phyloP scores from a whole-genome alignment of 2,797 vertebrate genomes.

The Xenops minutus region DNA sequence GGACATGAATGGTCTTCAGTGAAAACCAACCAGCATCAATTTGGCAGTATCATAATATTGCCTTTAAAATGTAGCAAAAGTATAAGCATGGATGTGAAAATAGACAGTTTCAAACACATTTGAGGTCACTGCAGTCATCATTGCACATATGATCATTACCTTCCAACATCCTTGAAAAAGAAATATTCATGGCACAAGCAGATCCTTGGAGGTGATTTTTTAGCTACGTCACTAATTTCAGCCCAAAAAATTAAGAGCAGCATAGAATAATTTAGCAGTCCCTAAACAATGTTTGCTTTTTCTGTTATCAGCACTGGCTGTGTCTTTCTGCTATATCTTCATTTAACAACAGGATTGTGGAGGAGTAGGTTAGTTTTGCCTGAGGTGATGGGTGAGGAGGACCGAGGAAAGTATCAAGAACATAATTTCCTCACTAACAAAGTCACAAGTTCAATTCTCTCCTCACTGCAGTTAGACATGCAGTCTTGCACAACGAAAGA shows the following conservation, averaged over 20 bases:
- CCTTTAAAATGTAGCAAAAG: background rate
- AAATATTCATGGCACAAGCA: background rate
- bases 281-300: background rate
- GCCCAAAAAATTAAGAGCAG: background rate
- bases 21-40: background rate
- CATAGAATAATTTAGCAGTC: conserved; percentile 18
- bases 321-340: background rate
- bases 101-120: background rate
- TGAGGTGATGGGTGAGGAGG: conserved; percentile 15
- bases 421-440: conserved; percentile 26
- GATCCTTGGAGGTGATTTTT: background rate
- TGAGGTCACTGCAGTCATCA: background rate
- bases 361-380: conserved; percentile 25
- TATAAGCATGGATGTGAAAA: background rate
- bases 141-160: background rate
- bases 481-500: conserved; percentile 26
- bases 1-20: background rate
- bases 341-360: background rate
- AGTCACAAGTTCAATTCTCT: conserved; percentile 40
- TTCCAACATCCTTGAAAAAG: background rate
- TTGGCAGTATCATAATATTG: background rate
- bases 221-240: background rate
- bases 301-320: background rate
- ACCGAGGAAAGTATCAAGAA: conserved; percentile 39
- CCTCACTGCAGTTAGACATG: conserved; percentile 1